Evolutionary conservation across 1,140 invertebrate species (phyloP), one percentile per base, ranked within the genome.

Genomic region (Wasmannia auropunctata): DNA sequence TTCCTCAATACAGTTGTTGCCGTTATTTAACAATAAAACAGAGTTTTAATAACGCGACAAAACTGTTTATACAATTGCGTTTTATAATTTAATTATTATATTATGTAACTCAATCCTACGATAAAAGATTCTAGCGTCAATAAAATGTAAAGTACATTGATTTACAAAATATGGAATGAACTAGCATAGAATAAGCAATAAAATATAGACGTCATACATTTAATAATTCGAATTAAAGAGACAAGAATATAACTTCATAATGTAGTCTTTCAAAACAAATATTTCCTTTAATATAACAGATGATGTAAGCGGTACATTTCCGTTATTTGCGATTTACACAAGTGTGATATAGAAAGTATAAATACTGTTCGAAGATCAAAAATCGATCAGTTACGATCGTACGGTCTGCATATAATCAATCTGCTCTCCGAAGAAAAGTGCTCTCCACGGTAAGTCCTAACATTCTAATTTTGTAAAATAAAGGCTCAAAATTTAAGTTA

Each of bases 11-110:
- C 10, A 43, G 2, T 46, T 43, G 28, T 63, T n/a, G n/a, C n/a
- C n/a, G n/a, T n/a, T n/a, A n/a, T n/a, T 46, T 77, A 31, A 77
- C n/a, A 22, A 77, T 31, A 5, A 75, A n/a, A 19, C 10, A 58
- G 0, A 58, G 40, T 76, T 60, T 3, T 14, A n/a, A n/a, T 31
- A 16, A 62, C 43, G n/a, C 22, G 5, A 62, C 6, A 31, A 56
- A 62, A 31, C 1, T 14, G 10, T 43, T 62, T 63, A 34, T 46
- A 49, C 37, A 62, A 34, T 46, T 77, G 10, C 10, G 7, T 40
- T n/a, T 76, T 31, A 62, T 43, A 60, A 60, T 11, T 58, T 31
- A 8, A 46, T 76, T 62, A 76, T 60, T 43, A 60, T n/a, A 60
- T 76, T 60, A 40, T 40, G 10, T 16, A 62, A 46, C 62, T n/a